Conservation (phyloP, 2,797 vertebrate species). For the Gastrophryne carolinensis region DNA sequence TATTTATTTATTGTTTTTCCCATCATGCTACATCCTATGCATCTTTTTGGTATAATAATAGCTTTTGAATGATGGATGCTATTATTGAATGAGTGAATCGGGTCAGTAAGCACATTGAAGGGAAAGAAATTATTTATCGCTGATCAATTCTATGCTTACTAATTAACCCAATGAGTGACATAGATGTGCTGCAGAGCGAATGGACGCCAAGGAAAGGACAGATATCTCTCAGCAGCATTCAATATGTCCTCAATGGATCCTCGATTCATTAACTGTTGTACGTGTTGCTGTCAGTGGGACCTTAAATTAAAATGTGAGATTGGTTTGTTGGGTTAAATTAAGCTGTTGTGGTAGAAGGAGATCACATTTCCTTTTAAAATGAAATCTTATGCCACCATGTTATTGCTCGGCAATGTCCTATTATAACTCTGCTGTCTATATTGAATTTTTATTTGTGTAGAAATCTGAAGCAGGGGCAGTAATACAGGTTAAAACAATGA, state of each 20-base stretch:
- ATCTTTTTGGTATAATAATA: background rate
- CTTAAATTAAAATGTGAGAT: background rate
- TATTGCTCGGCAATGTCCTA: no score
- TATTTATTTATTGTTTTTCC: background rate
- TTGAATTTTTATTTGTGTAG: no score
- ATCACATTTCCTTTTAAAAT: background rate
- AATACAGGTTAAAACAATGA: no score
- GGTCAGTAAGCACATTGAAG: constrained; percentile 29
- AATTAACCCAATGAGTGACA: constrained; percentile 24
- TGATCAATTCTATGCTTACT: constrained; percentile 18
- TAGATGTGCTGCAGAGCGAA: background rate
- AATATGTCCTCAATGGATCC: background rate
- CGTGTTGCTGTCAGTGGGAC: background rate
- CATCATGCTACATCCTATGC: background rate
- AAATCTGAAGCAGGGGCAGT: no score
- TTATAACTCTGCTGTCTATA: no score
- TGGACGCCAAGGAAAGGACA: background rate
- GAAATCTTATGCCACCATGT: background rate
- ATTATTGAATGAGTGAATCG: constrained; percentile 11
- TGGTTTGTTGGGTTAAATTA: background rate
- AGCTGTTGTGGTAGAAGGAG: background rate
- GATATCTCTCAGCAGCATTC: background rate
- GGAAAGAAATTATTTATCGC: constrained; percentile 24
- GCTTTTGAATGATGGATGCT: constrained; percentile 10
- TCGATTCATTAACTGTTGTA: background rate